Conservation (phyloP, 2,797 vertebrate genomes). For the Melanotaenia pygmaea region DNA sequence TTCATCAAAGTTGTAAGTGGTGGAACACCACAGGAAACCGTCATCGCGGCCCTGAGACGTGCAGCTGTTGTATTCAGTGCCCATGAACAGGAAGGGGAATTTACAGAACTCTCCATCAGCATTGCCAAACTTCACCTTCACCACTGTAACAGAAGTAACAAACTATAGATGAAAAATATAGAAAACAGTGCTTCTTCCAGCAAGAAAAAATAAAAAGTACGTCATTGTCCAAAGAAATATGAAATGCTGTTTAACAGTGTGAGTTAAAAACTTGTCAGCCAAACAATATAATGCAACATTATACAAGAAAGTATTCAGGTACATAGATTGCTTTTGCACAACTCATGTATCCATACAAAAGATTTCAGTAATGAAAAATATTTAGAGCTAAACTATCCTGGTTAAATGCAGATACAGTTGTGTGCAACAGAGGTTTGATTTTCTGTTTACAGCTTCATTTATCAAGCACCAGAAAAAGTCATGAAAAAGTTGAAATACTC, state of each 20-base stretch:
- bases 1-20: slow-evolving; percentile 92
- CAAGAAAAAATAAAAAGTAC: neutral
- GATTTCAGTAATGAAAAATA: slow-evolving; percentile 29
- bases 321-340: slow-evolving; percentile 29
- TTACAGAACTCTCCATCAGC: slow-evolving; percentile 97
- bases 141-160: slow-evolving; percentile 81
- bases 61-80: slow-evolving; percentile 93
- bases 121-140: slow-evolving; percentile 96
- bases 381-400: slow-evolving; percentile 42
- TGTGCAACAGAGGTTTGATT: slow-evolving; percentile 15
- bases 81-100: slow-evolving; percentile 95
- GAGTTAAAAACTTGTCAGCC: neutral
- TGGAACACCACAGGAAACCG: slow-evolving; percentile 98
- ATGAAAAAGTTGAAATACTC: slow-evolving; percentile 35
- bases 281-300: neutral
- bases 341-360: slow-evolving; percentile 35
- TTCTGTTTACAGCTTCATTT: slow-evolving; percentile 39
- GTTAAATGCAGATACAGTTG: slow-evolving; percentile 44
- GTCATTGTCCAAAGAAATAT: neutral
- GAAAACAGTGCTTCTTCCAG: neutral
- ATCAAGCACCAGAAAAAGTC: slow-evolving; percentile 25
- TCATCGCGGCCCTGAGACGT: slow-evolving; percentile 92
- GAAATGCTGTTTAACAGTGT: neutral
- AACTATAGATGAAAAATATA: neutral
- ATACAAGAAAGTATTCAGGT: slow-evolving; percentile 12